Base-by-base conservation (phyloP, 2,888 invertebrate species). In the Drosophila kambysellisi region DNA sequence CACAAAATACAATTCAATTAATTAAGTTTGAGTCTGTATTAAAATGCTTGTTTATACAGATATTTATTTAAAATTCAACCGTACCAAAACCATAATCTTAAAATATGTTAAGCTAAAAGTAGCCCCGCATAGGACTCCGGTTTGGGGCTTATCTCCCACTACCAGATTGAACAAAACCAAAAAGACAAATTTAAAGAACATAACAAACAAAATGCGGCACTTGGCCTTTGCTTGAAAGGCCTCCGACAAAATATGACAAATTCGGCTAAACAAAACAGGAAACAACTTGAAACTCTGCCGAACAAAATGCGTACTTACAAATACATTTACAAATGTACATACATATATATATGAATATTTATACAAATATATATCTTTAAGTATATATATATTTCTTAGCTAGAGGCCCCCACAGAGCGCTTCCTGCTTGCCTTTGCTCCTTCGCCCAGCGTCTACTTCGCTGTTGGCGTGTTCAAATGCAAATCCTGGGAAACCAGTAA, bases 191-290 rank as follows among this genome's bases (percentile, higher is more conserved):
- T 86, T 76, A 73, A 84, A 57, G 76, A 60, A 67, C 65, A 67
- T 48, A 46, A 57, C 75, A 74, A 85, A 82, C 87, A 78, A 70
- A 87, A 50, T 70, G 61, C 79, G 57, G 48, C 54, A 72, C 60
- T 81, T 83, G 81, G 74, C 70, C 72, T 89, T 86, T 70, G 84
- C 71, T 64, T 68, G 30, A 70, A 74, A 70, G 74, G 71, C 65
- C 79, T 74, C 71, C 80, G 89, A 89, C 88, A 85, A 85, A 85
- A 85, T 89, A 89, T 89, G 85, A 85, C 85, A 85, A 85, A 85
- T 85, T 85, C 85, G 74, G 75, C 75, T 80, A 84, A 88, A 87
- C 82, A 76, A 85, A 88, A 89, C 89, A 82, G 85, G 89, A 85
- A 85, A 68, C 74, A 74, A 59, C 74, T 69, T 79, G 70, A 74